Evolutionary conservation across 2,113 vertebrate species (phyloP), one percentile per base, ranked within the genome.

Genomic region (Argyrosomus japonicus): DNA sequence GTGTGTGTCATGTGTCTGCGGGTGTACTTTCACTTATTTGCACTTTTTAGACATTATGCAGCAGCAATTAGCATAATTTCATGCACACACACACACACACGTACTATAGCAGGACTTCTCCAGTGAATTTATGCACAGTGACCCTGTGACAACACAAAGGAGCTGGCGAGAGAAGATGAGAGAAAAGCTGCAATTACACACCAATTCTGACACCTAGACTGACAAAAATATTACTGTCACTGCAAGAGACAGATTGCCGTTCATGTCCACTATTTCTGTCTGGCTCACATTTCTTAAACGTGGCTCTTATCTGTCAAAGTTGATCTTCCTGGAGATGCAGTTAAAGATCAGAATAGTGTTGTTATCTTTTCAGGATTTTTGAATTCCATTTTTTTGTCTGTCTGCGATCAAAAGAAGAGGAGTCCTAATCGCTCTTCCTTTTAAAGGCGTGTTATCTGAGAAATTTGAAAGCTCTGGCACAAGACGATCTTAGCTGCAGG

Each of bases 361-460:
- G 12, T 75, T 79, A 84, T 84, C 63, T 51, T 74, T 75, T 62
- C 13, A 68, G 17, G 62, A 45, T 48, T 57, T 74, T 53, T 60
- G 4, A 53, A 65, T 69, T 63, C 19, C 17, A 43, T 62, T 77
- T 61, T 23, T n/a, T 43, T 27, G 6, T 17, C 40, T 50, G 23
- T 57, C 29, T 47, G 12, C 53, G 64, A 58, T 43, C 47, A 23
- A 68, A 50, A 61, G n/a, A 29, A 12, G 0, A 74, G 17, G 27
- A 18, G n/a, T 0, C 40, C 14, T 57, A 21, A 64, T 64, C 58
- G 56, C 36, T 54, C 19, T 50, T 43, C 18, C 36, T 74, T 40
- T 74, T 7, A 29, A 40, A 29, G 23, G 25, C 45, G 0, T 9
- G 9, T 36, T 68, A 71, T 84, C 58, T 50, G 36, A 40, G 71